Evolutionary conservation across 1,140 invertebrate genomes (phyloP), one percentile per base, ranked within the genome.

Genomic region (Calliphora vicina): DNA sequence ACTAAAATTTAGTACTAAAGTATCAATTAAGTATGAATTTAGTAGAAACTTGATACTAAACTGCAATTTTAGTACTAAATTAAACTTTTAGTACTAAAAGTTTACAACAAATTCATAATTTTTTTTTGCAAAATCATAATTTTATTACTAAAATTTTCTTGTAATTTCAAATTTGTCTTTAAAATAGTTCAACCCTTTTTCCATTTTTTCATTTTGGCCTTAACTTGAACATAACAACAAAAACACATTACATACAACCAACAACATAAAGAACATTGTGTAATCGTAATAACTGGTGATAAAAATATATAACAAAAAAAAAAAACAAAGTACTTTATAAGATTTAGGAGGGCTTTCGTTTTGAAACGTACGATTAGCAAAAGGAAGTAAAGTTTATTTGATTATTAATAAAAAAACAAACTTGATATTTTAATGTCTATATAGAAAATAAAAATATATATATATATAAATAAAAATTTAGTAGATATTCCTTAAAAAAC

Each of bases 221-320:
- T 20, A 78, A 17, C 74, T 45, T 45, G 20, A 78, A 9, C n/a
- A 78, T 3, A 78, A 45, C 35, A 78, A 25, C 23, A 42, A 76
- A 42, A 42, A 76, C 27, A 35, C 35, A 2, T 35, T 35, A 35
- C 0, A 50, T 50, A 17, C 12, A 78, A 25, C 35, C 74, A 43
- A 78, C 35, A 23, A 50, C 82, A 45, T 84, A 42, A 86, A 57
- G 84, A 72, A 85, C 83, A 86, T 78, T 45, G 35, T 78, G 74
- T 78, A 78, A 78, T 43, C n/a, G 74, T 78, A 78, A 78, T 43
- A 43, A 43, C 74, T 78, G 74, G 74, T 78, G 74, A 78, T 78
- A 78, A 45, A 76, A 42, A 76, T 25, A 78, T 23, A 35, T 3
- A 29, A 29, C 29, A 29, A 29, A 29, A 35, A 35, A 78, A 78